Base-by-base conservation (phyloP, 2,888 invertebrate species). In the Eupithecia exiguata region DNA sequence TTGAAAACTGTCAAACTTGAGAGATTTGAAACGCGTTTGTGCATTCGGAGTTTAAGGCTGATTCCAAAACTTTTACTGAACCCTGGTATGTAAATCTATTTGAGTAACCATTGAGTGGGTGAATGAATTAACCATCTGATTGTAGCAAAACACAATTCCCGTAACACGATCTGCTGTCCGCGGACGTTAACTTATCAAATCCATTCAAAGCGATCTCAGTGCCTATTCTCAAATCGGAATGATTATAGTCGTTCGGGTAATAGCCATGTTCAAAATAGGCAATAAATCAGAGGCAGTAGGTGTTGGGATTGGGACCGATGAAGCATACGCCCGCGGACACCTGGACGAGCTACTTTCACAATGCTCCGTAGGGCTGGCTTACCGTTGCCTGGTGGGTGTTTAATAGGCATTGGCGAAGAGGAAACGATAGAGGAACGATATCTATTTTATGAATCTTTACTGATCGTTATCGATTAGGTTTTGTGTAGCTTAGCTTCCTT, bases 271-370 rank as follows among this genome's bases (percentile, higher is more conserved):
- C 71, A 71, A 69, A 76, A 76, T 72, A 38, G 75, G 36, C 72
- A 35, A 75, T 80, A 80, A 80, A 80, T 80, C 77, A 76, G 75
- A 77, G 79, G 75, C 73, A 65, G 80, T 80, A 78, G 80, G 80
- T 85, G 86, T 84, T 87, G 81, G 85, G 86, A 86, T 86, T 83
- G 82, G 85, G 86, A 86, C 81, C 83, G 87, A 87, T 85, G 86
- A 80, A 83, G 80, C 79, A 77, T 82, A 81, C 85, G 84, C 85
- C 84, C 75, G 78, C 81, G 79, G 80, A 77, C 84, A 84, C 79
- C 75, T 78, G 74, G 74, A 78, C 72, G 70, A 78, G 80, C 84
- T 73, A 77, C 87, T 88, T 88, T 88, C 88, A 83, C 86, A 84
- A 82, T 78, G 68, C 70, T 38, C 53, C 61, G 66, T 71, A 79